Evolutionary conservation across 2,113 vertebrate genomes (phyloP).

Genomic region (Heptranchias perlo): DNA sequence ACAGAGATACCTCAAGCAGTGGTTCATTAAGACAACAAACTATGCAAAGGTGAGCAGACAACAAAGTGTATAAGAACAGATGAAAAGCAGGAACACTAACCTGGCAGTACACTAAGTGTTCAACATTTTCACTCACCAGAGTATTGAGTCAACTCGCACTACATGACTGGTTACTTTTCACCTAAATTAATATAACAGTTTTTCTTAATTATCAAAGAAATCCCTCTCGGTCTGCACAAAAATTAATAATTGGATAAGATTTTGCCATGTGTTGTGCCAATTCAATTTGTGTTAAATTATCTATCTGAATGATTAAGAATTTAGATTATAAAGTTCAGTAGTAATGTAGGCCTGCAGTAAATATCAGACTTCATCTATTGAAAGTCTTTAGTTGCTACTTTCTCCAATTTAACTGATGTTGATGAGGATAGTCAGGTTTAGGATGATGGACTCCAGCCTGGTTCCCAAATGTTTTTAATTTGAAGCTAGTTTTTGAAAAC

Average conservation of each 20-base stretch:
- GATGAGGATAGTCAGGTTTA: not conserved
- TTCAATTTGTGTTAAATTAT: not conserved
- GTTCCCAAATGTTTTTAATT: not conserved
- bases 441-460: not conserved
- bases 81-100: not conserved
- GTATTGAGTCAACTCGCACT: not conserved
- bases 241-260: not conserved
- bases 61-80: not conserved
- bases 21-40: slow-evolving; percentile 93
- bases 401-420: not conserved
- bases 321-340: not conserved
- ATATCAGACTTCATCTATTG: not conserved
- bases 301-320: not conserved
- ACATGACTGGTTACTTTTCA: not conserved
- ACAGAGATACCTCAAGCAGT: slow-evolving; percentile 86
- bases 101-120: not conserved
- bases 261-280: not conserved
- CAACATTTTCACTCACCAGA: not conserved
- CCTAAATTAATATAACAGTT: not conserved
- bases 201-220: not conserved
- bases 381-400: not conserved
- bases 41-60: slow-evolving; percentile 77
- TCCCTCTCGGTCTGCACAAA: not conserved
- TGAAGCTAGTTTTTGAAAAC: not conserved
- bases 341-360: not conserved